These are phyloP conservation scores for Apamea crenata DNA, from an alignment of 2,888 invertebrate species.

Conservation along the genomic window DNA sequence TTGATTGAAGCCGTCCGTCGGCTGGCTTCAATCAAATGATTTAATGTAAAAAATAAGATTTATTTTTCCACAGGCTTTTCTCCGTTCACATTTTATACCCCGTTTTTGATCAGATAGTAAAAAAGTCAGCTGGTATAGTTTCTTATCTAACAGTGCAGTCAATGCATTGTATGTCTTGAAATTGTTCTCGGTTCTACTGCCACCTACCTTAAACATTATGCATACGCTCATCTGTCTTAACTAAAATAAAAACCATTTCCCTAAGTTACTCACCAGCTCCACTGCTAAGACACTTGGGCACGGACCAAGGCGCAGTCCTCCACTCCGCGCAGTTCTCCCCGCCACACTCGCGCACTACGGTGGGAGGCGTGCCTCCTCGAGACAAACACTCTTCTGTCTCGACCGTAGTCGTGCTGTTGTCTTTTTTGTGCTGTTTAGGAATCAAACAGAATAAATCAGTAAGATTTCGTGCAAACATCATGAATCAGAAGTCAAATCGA, in stretches of 20 bases:
- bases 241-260: background rate
- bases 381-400: slow-evolving; percentile 82
- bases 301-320: slow-evolving; percentile 78
- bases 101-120: too few species aligned
- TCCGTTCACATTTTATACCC: too few species aligned
- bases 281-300: slow-evolving; percentile 81
- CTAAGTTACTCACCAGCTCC: slow-evolving; percentile 81
- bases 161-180: background rate
- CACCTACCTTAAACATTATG: background rate
- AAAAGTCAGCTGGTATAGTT: too few species aligned
- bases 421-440: slow-evolving; percentile 83
- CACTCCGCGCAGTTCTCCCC: slow-evolving; percentile 79
- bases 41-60: too few species aligned
- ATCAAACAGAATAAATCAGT: background rate
- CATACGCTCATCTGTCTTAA: background rate
- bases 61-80: too few species aligned
- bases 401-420: slow-evolving; percentile 88
- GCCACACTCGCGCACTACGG: slow-evolving; percentile 79
- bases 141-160: too few species aligned
- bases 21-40: too few species aligned
- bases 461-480: background rate
- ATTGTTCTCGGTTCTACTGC: background rate
- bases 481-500: background rate
- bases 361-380: slow-evolving; percentile 78
- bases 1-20: too few species aligned